Base-by-base conservation (phyloP, 1,140 invertebrate species). In the Tetragonula clypearis region DNA sequence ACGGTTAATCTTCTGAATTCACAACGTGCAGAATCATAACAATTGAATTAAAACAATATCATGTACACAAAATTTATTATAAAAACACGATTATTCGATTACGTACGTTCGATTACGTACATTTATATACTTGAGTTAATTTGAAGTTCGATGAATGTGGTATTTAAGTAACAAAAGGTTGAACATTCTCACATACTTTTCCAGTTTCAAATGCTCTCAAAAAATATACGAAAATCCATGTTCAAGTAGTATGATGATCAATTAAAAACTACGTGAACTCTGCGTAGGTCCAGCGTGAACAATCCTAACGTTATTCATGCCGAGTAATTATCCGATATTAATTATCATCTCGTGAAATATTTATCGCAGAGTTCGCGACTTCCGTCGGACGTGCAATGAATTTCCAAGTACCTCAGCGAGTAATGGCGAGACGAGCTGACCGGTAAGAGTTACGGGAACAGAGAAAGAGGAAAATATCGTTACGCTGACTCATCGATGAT, bases 321-420 rank as follows among this genome's bases (percentile, higher is more conserved):
- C 35, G 41, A 23, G 21, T 21, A 65, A 84, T 84, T 84, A 73
- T 26, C 56, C 30, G 49, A 56, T 58, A 56, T 58, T 58, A 74
- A 81, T 81, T 81, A 85, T 73, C 84, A 85, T 85, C 78, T 85
- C 60, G 58, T 85, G 78, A 85, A 85, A 80, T 85, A 85, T 80
- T 85, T 75, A 81, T 85, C 79, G 62, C 78, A 14, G 35, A 72
- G 30, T 73, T 41, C 14, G 80, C 80, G 66, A 83, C 85, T 78
- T 86, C 82, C 82, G 76, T 85, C 85, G 82, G 60, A 79, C 85
- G 76, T 79, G 53, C 68, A n/a, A 84, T 84, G 82, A 86, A 84
- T 86, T 60, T 74, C 60, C 62, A 85, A 87, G 62, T 58, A 82
- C 55, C 82, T 68, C 55, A 26, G 30, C 75, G 53, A 4, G 41